Percentiles rank a stretch among this genome's conserved stretches.
These are phyloP conservation scores for Sarotherodon lohbergeri DNA, from an alignment of 2,113 vertebrate genomes.

Conservation along the genomic window DNA sequence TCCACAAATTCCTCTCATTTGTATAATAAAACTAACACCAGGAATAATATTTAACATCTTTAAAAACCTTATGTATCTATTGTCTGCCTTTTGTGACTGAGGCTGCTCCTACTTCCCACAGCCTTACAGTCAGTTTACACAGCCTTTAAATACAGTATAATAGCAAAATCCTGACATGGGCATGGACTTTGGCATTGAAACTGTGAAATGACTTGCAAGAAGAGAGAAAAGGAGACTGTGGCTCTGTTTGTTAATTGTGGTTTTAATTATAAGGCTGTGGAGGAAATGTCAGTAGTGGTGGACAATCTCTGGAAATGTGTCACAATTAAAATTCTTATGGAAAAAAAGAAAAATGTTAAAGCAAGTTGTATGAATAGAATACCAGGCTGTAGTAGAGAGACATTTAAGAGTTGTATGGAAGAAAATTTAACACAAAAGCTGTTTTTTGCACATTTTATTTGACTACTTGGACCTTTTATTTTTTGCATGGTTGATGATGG, in stretches of 20 bases:
- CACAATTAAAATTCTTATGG: neutral
- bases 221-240: neutral
- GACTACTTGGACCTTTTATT: neutral
- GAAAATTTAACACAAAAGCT: neutral
- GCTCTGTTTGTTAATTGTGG: neutral
- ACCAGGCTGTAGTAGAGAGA: neutral
- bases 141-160: neutral
- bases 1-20: neutral
- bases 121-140: accelerated
- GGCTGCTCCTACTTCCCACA: neutral
- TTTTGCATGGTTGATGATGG: neutral
- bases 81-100: neutral
- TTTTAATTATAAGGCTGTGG: neutral
- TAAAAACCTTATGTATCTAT: neutral
- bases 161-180: neutral
- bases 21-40: neutral
- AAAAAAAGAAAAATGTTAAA: neutral
- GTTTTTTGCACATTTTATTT: neutral
- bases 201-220: neutral
- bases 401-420: neutral
- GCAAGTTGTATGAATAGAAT: neutral
- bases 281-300: neutral
- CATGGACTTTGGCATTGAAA: neutral
- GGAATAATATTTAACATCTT: neutral
- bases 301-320: accelerated